These are phyloP conservation scores for Zoanthus sansibaricus DNA, from an alignment of 92 coral and sea anemone species.

Conservation along the genomic window DNA sequence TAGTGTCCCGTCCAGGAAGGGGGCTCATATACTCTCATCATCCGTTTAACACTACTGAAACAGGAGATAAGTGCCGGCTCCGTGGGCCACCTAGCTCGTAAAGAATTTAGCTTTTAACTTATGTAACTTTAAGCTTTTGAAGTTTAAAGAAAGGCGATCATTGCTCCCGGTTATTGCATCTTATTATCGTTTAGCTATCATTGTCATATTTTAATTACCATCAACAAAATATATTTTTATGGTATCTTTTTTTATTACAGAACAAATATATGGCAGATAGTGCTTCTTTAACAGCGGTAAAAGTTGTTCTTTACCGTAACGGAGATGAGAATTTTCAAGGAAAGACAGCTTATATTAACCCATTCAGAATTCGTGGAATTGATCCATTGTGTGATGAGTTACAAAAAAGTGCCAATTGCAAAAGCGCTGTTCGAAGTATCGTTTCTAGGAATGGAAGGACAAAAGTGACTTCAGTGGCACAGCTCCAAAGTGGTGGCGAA, in stretches of 20 bases:
- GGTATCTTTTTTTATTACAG: slow-evolving; percentile 1
- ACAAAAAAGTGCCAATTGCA: slow-evolving; percentile 40
- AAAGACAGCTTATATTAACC: slow-evolving; percentile 54
- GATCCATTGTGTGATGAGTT: slow-evolving; percentile 66
- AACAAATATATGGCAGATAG: slow-evolving; percentile 58
- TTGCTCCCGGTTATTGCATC: too few relatives aligned
- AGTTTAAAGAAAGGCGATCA: too few relatives aligned
- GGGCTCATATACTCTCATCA: too few relatives aligned
- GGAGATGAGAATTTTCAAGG: slow-evolving; percentile 67
- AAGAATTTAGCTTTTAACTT: too few relatives aligned
- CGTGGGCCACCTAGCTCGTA: too few relatives aligned
- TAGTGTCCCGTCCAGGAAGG: too few relatives aligned
- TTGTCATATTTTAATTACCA: too few relatives aligned
- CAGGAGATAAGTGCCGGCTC: too few relatives aligned
- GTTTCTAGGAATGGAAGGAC: slow-evolving; percentile 61
- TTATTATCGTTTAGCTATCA: too few relatives aligned
- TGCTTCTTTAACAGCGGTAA: slow-evolving; percentile 44
- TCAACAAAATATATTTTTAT: background rate
- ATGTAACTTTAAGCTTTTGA: too few relatives aligned
- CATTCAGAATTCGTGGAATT: slow-evolving; percentile 48
- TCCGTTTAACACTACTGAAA: too few relatives aligned
- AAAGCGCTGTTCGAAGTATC: slow-evolving; percentile 63
- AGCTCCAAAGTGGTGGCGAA: slow-evolving; percentile 51
- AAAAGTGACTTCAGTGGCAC: slow-evolving; percentile 43
- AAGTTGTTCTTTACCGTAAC: slow-evolving; percentile 54